Conservation (phyloP, 2,113 vertebrate species). For the Hystrix brachyura region DNA sequence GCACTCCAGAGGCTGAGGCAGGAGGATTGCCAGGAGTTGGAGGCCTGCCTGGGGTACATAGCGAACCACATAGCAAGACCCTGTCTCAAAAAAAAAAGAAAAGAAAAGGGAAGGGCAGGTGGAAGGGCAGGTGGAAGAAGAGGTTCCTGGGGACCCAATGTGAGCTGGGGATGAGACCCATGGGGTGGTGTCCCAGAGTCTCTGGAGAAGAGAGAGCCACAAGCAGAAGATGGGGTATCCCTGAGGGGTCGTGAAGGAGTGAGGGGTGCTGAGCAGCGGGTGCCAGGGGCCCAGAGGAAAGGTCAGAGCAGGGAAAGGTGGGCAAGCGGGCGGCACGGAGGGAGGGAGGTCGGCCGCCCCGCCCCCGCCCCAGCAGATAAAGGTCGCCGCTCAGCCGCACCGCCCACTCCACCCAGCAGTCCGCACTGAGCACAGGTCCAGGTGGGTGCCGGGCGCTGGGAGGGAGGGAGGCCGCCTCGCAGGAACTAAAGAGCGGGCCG, state of each 20-base stretch:
- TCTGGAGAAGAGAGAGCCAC: background rate
- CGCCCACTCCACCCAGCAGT: background rate
- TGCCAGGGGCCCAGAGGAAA: background rate
- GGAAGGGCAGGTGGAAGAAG: background rate
- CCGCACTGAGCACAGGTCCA: background rate
- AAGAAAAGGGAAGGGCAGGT: background rate
- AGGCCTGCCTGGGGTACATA: background rate
- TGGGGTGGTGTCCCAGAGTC: background rate
- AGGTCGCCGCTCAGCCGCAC: background rate
- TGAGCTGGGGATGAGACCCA: background rate
- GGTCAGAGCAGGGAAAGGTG: background rate
- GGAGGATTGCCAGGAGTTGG: background rate
- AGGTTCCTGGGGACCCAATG: background rate
- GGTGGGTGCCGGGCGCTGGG: background rate
- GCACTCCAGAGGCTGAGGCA: background rate
- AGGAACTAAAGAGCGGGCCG: no score
- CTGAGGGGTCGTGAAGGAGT: background rate
- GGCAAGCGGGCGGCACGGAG: background rate
- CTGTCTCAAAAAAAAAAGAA: background rate
- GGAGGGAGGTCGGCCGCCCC: background rate
- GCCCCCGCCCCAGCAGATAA: constrained; percentile 25
- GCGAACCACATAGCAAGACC: background rate
- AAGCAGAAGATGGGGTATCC: background rate
- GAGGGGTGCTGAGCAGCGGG: background rate
- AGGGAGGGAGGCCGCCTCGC: background rate